A percentile compares a stretch with the other conserved stretches of the same genome.
These are phyloP conservation scores for Eristalis intricaria DNA, from an alignment of 2,888 invertebrate genomes.

Conservation along the genomic window DNA sequence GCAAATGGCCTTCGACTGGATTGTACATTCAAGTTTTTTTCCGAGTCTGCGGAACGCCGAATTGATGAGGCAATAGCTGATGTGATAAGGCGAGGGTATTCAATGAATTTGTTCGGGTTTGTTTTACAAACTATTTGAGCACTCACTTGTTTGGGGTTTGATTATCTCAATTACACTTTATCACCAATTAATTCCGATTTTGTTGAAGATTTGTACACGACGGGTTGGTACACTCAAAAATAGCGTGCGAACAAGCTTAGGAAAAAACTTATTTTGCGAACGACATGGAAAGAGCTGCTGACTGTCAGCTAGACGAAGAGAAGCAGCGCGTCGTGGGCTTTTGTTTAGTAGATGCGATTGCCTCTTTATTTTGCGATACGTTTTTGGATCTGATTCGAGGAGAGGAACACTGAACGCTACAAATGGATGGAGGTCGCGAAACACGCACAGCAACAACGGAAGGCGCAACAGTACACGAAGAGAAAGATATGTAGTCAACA, in stretches of 20 bases:
- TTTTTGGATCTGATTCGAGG: slow-evolving; percentile 8
- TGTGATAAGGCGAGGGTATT: neutral
- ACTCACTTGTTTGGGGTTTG: slow-evolving; percentile 41
- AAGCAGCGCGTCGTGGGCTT: slow-evolving; percentile 11
- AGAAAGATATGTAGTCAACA: slow-evolving; percentile 28
- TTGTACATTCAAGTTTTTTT: slow-evolving; percentile 14
- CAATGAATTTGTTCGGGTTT: neutral
- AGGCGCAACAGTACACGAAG: slow-evolving; percentile 12
- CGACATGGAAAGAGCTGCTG: neutral
- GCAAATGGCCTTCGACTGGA: slow-evolving; percentile 48
- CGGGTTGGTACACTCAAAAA: neutral
- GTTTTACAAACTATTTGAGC: slow-evolving; percentile 13
- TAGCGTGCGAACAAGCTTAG: slow-evolving; percentile 36
- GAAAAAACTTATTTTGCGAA: slow-evolving; percentile 17
- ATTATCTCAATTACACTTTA: slow-evolving; percentile 28
- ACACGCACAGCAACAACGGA: neutral
- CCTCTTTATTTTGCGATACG: slow-evolving; percentile 4
- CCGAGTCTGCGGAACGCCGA: neutral
- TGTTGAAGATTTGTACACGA: slow-evolving; percentile 1
- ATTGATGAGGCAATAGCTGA: neutral
- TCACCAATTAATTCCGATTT: neutral
- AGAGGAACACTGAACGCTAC: neutral
- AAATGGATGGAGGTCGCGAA: neutral
- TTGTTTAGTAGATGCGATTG: neutral
- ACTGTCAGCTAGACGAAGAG: slow-evolving; percentile 5